Conservation (phyloP, 1,140 invertebrate species). For the Holotrichia oblita region DNA sequence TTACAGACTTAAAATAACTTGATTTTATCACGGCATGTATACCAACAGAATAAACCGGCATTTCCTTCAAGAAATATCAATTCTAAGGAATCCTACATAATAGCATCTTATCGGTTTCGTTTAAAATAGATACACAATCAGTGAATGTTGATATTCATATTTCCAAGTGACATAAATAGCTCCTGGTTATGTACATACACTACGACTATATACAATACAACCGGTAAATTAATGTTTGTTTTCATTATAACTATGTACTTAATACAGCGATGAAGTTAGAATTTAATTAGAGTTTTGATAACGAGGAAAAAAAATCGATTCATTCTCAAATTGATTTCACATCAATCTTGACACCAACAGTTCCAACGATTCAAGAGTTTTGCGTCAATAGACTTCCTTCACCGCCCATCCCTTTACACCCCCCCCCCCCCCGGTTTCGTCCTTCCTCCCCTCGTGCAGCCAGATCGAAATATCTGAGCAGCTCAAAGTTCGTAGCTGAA, state of each 20-base stretch:
- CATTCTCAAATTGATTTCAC: background rate
- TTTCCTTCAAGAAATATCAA: background rate
- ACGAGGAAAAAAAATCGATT: too few relatives aligned
- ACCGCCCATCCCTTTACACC: background rate
- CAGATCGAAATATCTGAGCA: too few relatives aligned
- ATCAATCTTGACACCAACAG: too few relatives aligned
- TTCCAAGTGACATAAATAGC: background rate
- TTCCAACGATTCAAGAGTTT: too few relatives aligned
- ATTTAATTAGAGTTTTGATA: too few relatives aligned
- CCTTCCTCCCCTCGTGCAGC: background rate
- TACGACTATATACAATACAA: background rate
- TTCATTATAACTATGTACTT: too few relatives aligned
- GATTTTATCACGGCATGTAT: too few relatives aligned
- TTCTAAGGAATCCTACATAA: background rate
- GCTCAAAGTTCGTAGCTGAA: too few relatives aligned
- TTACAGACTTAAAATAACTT: background rate
- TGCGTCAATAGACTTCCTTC: background rate
- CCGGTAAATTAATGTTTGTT: too few relatives aligned
- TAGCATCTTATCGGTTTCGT: background rate
- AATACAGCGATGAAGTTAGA: too few relatives aligned
- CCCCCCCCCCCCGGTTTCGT: background rate
- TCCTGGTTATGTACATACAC: background rate
- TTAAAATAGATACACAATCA: background rate
- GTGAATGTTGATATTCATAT: background rate
- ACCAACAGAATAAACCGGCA: background rate